Percentiles rank a stretch among this genome's conserved stretches.
phyloP scores from a whole-genome alignment of 30 jellyfish, hydroid and myxozoan species.

The Calvadosia cruxmelitensis region DNA sequence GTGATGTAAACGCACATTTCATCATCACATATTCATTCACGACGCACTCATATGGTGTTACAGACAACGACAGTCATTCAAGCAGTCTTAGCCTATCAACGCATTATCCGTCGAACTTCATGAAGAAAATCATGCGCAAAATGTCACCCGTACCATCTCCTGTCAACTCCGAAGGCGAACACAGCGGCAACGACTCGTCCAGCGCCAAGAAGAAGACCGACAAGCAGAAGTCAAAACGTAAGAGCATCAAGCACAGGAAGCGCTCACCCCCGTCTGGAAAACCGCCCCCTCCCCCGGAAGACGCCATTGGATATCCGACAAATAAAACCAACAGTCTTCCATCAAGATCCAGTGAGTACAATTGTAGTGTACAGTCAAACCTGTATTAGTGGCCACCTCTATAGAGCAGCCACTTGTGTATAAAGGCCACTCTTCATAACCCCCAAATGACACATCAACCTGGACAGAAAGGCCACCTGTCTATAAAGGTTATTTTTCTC shows the following conservation, averaged over 20 bases:
- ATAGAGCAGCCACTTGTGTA: no score
- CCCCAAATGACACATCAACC: no score
- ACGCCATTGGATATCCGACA: slow-evolving; percentile 6
- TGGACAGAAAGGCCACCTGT: no score
- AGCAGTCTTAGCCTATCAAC: background rate
- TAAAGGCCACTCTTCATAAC: no score
- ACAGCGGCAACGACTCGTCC: slow-evolving; percentile 26
- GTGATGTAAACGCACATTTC: no score
- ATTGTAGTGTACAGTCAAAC: no score
- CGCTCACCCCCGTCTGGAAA: slow-evolving; percentile 18
- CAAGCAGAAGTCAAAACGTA: slow-evolving; percentile 22
- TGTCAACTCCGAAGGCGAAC: slow-evolving; percentile 74
- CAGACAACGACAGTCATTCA: background rate
- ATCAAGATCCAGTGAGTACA: slow-evolving; percentile 17
- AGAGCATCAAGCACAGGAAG: slow-evolving; percentile 1
- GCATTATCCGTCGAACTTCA: slow-evolving; percentile 17
- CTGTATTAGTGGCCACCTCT: no score
- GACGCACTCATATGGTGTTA: no score
- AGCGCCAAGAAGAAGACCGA: slow-evolving; percentile 12
- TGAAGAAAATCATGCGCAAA: slow-evolving; percentile 29
- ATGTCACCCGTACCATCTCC: slow-evolving; percentile 97
- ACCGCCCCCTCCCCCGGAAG: slow-evolving; percentile 57
- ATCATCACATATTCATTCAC: no score
- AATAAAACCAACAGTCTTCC: slow-evolving; percentile 19
- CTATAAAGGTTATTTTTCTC: no score